Percentiles rank a stretch among this genome's conserved stretches.
These are phyloP conservation scores for Orthosia gracilis DNA, from an alignment of 2,888 invertebrate species.

Conservation along the genomic window DNA sequence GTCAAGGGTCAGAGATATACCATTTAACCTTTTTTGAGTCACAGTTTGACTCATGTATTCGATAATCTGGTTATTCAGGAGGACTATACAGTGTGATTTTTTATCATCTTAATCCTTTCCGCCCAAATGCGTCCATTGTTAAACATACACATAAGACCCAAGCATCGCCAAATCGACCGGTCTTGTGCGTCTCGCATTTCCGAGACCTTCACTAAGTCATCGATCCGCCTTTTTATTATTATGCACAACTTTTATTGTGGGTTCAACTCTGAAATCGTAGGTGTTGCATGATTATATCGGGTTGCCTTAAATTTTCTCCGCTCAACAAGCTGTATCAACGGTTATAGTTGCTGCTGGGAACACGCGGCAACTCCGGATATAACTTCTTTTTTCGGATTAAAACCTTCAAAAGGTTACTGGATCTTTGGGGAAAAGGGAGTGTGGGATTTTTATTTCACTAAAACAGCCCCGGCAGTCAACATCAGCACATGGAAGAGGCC, in stretches of 20 bases:
- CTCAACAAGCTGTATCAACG: no score
- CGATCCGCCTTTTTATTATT: neutral
- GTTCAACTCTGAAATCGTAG: neutral
- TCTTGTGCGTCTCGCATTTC: neutral
- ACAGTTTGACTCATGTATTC: constrained; percentile 5
- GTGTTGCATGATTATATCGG: no score
- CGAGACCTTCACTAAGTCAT: neutral
- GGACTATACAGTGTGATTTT: neutral
- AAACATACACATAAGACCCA: neutral
- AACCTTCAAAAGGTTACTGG: no score
- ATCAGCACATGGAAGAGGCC: no score
- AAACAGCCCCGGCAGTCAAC: no score
- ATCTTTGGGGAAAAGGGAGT: no score
- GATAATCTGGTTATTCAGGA: neutral
- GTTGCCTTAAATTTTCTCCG: no score
- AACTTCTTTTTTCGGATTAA: no score
- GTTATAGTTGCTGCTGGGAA: no score
- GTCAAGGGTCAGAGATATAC: neutral
- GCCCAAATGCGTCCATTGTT: neutral
- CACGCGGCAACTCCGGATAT: no score
- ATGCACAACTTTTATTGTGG: neutral
- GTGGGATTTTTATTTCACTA: no score
- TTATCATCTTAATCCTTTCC: neutral
- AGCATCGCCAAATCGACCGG: neutral
- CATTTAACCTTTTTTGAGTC: neutral